Evolutionary conservation across 2,113 vertebrate genomes (phyloP).

Genomic region (Myodes glareolus): DNA sequence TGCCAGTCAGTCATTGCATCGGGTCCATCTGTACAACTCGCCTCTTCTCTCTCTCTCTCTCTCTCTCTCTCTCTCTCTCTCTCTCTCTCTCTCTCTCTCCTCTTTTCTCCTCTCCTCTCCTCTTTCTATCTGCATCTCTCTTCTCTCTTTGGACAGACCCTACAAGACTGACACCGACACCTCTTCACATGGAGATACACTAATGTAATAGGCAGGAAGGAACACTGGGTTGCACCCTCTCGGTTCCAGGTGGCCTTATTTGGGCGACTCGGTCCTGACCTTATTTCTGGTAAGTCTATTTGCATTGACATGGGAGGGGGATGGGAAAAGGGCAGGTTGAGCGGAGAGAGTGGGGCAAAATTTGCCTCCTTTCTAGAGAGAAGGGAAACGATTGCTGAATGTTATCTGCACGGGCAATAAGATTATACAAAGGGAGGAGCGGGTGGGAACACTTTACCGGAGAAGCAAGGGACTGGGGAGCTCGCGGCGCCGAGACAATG

Average conservation of each 20-base stretch:
- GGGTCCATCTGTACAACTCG: constrained; percentile 92
- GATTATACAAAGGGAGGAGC: constrained; percentile 74
- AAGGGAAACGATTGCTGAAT: background rate
- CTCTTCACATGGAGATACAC: constrained; percentile 87
- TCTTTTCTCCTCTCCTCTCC: background rate
- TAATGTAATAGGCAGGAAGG: constrained; percentile 81
- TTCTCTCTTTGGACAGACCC: constrained; percentile 65
- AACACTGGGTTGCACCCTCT: constrained; percentile 34
- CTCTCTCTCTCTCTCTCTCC: constrained; percentile 50
- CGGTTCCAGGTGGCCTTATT: constrained; percentile 71
- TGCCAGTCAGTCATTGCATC: constrained; percentile 95
- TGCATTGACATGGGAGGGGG: constrained; percentile 41
- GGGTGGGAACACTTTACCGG: constrained; percentile 39
- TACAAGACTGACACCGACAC: constrained; percentile 77
- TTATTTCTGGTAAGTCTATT: constrained; percentile 83
- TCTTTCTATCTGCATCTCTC: background rate
- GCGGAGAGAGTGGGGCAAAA: background rate
- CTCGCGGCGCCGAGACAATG: constrained; percentile 74
- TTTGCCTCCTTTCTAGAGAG: background rate
- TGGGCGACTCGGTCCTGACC: constrained; percentile 72
- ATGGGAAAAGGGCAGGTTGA: constrained; percentile 21
- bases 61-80: constrained; percentile 4
- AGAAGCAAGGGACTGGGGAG: background rate
- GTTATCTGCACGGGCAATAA: background rate
- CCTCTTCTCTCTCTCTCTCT: constrained; percentile 55